phyloP scores from a whole-genome alignment of 1,140 invertebrate genomes.

The Sitophilus oryzae region DNA sequence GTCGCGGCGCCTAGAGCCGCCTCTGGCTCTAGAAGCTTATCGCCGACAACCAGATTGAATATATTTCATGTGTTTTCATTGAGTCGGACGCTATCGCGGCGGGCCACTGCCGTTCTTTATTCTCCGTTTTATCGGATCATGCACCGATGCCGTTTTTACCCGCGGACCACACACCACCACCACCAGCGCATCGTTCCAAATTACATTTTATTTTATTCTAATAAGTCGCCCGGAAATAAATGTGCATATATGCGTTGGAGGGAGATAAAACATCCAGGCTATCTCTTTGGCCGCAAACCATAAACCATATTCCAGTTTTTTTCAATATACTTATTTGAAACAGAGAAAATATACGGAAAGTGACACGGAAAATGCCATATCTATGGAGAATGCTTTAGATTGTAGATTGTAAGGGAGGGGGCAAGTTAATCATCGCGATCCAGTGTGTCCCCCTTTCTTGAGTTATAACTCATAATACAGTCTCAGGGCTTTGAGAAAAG shows the following conservation, averaged over 20 bases:
- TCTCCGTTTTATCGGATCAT: slow-evolving; percentile 22
- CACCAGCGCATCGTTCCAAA: slow-evolving; percentile 15
- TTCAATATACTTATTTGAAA: too few relatives aligned
- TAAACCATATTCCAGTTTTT: too few relatives aligned
- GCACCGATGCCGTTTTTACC: slow-evolving; percentile 24
- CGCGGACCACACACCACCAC: slow-evolving; percentile 1
- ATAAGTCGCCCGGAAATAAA: slow-evolving; percentile 6
- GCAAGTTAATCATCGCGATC: too few relatives aligned
- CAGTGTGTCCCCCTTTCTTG: too few relatives aligned
- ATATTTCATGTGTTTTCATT: slow-evolving; percentile 26
- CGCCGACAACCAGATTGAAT: slow-evolving; percentile 23
- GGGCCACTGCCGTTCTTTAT: slow-evolving; percentile 19
- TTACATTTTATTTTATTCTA: slow-evolving; percentile 25
- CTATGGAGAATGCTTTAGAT: too few relatives aligned
- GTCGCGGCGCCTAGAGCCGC: slow-evolving; percentile 2
- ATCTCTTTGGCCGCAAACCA: background rate
- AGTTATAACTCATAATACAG: too few relatives aligned
- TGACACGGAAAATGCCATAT: too few relatives aligned
- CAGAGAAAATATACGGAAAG: too few relatives aligned
- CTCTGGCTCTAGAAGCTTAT: too few relatives aligned
- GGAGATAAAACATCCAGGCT: background rate
- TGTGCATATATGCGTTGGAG: background rate
- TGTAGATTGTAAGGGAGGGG: too few relatives aligned
- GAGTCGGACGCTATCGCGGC: slow-evolving; percentile 8
- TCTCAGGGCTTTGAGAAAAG: too few relatives aligned